Conservation (phyloP, 2,888 invertebrate genomes). For the Poecilus cupreus region DNA sequence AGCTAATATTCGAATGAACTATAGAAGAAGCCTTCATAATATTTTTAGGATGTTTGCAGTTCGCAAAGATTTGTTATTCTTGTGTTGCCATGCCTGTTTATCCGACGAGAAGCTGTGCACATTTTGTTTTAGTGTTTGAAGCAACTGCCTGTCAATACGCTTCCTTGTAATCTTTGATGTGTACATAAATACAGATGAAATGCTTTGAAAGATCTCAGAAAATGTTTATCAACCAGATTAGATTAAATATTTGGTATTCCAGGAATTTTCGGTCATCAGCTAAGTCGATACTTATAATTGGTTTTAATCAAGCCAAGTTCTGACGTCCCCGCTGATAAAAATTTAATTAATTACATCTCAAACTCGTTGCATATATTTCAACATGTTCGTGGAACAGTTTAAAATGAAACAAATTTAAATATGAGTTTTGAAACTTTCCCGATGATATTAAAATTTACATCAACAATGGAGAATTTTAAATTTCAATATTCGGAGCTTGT, state of each 20-base stretch:
- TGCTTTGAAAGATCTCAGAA: slow-evolving; percentile 4
- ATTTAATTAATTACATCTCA: not conserved
- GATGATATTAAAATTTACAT: no score
- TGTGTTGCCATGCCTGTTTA: not conserved
- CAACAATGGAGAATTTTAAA: no score
- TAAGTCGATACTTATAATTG: slow-evolving; percentile 20
- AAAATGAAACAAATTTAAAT: no score
- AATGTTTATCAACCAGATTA: slow-evolving; percentile 34
- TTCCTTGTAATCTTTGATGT: slow-evolving; percentile 18
- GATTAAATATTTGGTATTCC: slow-evolving; percentile 9
- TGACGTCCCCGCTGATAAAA: not conserved
- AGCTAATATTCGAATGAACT: not conserved
- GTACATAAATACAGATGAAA: slow-evolving; percentile 18
- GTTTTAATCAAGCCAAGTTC: not conserved
- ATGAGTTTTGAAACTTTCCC: no score
- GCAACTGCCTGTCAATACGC: slow-evolving; percentile 1
- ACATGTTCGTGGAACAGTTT: no score
- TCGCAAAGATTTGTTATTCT: slow-evolving; percentile 1
- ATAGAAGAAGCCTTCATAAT: not conserved
- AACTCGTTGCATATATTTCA: not conserved
- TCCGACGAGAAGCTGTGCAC: not conserved
- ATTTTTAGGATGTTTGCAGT: not conserved
- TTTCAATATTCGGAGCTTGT: no score
- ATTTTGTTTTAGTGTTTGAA: not conserved
- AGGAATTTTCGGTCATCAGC: not conserved